A percentile compares a stretch with the other conserved stretches of the same genome.
Conservation (phyloP, 2,113 vertebrate genomes). For the Pimephales promelas region DNA sequence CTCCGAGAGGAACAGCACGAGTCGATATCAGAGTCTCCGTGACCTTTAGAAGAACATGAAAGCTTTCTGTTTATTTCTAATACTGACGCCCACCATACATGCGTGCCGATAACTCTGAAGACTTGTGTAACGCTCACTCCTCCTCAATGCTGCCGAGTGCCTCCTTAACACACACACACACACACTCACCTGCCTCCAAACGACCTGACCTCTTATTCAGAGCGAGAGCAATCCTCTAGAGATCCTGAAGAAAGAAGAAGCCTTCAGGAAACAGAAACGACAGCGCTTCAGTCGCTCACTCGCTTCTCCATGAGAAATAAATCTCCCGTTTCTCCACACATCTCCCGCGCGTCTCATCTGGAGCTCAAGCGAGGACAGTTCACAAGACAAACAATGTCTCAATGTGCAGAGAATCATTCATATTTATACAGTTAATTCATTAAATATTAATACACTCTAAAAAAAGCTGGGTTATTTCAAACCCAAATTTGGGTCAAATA, state of each 20-base stretch:
- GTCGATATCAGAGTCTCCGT: neutral
- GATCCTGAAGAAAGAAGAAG: neutral
- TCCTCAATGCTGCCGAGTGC: neutral
- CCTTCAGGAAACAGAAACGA: neutral
- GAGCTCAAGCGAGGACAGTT: too few species aligned
- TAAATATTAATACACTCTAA: too few species aligned
- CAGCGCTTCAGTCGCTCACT: neutral
- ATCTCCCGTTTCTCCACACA: neutral
- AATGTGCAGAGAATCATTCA: too few species aligned
- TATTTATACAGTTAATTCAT: too few species aligned
- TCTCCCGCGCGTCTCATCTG: too few species aligned
- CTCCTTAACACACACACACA: neutral
- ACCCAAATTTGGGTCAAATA: too few species aligned
- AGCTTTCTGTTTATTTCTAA: slow-evolving; percentile 21
- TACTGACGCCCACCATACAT: slow-evolving; percentile 17
- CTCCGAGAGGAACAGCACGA: too few species aligned
- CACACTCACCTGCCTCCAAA: slow-evolving; percentile 10
- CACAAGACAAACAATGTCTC: too few species aligned
- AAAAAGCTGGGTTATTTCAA: too few species aligned
- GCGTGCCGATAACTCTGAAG: neutral
- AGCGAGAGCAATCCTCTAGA: neutral
- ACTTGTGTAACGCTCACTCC: neutral
- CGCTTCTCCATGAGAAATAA: neutral
- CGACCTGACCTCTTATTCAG: neutral
- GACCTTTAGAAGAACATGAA: slow-evolving; percentile 28